Base-by-base conservation (phyloP, 1,140 invertebrate genomes). In the Zaprionus taronus region DNA sequence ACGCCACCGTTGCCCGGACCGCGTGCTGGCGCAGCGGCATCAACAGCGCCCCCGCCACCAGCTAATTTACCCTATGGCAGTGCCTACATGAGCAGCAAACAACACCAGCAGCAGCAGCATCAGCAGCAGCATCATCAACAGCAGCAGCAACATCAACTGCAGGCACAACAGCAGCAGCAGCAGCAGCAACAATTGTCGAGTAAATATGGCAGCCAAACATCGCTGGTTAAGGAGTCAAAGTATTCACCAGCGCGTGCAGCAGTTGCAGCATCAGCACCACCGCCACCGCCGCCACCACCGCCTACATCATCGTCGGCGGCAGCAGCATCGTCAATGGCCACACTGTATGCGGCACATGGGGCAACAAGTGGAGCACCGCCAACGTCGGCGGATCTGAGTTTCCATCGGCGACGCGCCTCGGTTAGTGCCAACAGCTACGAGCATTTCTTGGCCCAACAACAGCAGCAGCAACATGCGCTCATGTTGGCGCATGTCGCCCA, bases 31-130 rank as follows among this genome's bases (percentile, higher is more conserved):
- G 81, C 86, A 12, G 69, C 92, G 22, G 93, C 92, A 22, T 94
- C 94, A 38, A 92, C 84, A 5, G 84, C 91, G 20, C 84, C 91
- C 44, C 82, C 86, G 24, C 82, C 90, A 17, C 83, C 81, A n/a
- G 81, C 91, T 24, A 83, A 89, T 71, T 55, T 91, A 14, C 83
- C 83, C 5, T 91, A 84, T 12, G 85, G 85, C 62, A 28, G 85
- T 55, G 41, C 73, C 68, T 64, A 79, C 47, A 56, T 65, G 28
- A 67, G 75, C 66, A 66, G 55, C 72, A 73, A 74, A 34, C 62
- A 78, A 44, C 60, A 89, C 38, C 66, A 73, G 31, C 24, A 55
- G 2, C 58, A 67, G 0, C 58, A 68, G 1, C 72, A 75, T 28
- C 56, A 81, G 9, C 20, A 44, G 55, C 71, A 38, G 58, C 79